These are phyloP conservation scores for Tenebrio molitor DNA, from an alignment of 1,140 invertebrate genomes.

Conservation along the genomic window DNA sequence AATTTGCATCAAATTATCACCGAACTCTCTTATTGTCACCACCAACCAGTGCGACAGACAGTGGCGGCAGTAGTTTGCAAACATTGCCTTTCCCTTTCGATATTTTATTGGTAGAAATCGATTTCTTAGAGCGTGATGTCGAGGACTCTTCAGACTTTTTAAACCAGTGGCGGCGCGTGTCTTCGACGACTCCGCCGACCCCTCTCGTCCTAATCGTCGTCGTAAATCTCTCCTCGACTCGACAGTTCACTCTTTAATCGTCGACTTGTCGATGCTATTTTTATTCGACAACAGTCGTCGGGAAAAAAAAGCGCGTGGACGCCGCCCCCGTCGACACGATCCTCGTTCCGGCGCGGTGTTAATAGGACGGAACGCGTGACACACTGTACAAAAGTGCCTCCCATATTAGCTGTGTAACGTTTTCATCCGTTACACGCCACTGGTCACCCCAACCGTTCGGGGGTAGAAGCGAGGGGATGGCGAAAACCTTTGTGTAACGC, in stretches of 20 bases:
- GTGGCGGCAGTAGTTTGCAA: slow-evolving; percentile 40
- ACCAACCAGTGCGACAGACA: too few species aligned
- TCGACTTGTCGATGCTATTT: too few species aligned
- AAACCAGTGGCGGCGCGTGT: slow-evolving; percentile 13
- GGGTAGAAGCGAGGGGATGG: slow-evolving; percentile 44
- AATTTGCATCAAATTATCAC: too few species aligned
- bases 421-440: slow-evolving; percentile 51
- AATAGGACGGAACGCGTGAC: slow-evolving; percentile 41
- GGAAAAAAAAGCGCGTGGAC: too few species aligned
- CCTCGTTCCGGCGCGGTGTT: too few species aligned
- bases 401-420: slow-evolving; percentile 43
- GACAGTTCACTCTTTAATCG: too few species aligned
- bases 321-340: too few species aligned
- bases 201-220: too few species aligned
- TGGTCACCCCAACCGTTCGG: slow-evolving; percentile 49
- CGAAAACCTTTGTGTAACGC: slow-evolving; percentile 58
- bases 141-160: slow-evolving; percentile 14
- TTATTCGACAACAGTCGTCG: too few species aligned
- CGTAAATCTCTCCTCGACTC: too few species aligned
- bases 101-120: slow-evolving; percentile 55
- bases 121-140: slow-evolving; percentile 49
- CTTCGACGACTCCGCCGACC: too few species aligned
- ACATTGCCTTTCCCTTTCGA: slow-evolving; percentile 53
- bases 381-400: slow-evolving; percentile 7
- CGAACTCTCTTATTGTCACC: too few species aligned